Conservation (phyloP, 92 coral and sea anemone genomes). For the Umimayanthus kanabou region DNA sequence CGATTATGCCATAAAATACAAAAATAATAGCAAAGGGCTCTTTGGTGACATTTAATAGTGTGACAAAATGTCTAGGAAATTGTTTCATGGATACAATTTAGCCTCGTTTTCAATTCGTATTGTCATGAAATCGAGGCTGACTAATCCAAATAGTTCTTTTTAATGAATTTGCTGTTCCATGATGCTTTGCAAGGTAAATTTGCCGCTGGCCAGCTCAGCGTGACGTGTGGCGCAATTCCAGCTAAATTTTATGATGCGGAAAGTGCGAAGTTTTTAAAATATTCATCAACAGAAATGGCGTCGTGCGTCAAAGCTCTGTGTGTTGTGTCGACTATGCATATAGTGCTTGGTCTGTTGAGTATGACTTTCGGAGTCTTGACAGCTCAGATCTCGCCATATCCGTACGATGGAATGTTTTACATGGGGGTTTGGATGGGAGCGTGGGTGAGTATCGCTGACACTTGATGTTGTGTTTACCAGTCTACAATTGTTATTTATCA, state of each 20-base stretch:
- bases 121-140: too few species aligned
- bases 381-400: slow-evolving; percentile 50
- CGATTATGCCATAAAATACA: too few species aligned
- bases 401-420: slow-evolving; percentile 68
- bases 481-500: background rate
- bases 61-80: too few species aligned
- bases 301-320: slow-evolving; percentile 20
- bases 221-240: background rate
- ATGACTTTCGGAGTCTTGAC: slow-evolving; percentile 62
- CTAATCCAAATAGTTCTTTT: too few species aligned
- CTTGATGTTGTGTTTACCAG: background rate
- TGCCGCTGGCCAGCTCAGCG: background rate
- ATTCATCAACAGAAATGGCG: slow-evolving; percentile 39
- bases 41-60: too few species aligned
- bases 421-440: slow-evolving; percentile 92
- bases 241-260: background rate
- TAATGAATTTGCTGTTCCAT: background rate
- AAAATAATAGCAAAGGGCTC: too few species aligned
- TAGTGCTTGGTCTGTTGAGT: slow-evolving; percentile 60
- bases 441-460: slow-evolving; percentile 63
- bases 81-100: too few species aligned
- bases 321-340: slow-evolving; percentile 50
- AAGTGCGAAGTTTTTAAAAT: too few species aligned
- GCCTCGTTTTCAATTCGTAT: too few species aligned
- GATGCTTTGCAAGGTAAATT: slow-evolving; percentile 10